These are phyloP conservation scores for Ostrea denselamellosa DNA, from an alignment of 1,140 invertebrate genomes.

Conservation along the genomic window DNA sequence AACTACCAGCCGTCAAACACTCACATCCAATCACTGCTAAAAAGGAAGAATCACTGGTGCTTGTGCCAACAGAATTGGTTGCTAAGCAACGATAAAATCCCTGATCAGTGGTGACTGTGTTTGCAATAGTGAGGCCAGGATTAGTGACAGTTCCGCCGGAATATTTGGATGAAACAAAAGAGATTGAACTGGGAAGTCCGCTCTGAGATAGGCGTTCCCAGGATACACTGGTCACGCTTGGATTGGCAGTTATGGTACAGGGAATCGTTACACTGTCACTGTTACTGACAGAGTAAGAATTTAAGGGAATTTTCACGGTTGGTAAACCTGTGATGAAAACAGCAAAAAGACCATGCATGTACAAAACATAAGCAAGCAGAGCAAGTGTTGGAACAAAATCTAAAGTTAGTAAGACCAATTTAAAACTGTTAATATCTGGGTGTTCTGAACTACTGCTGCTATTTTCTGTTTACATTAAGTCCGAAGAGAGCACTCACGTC, in stretches of 20 bases:
- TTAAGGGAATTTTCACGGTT: slow-evolving; percentile 7
- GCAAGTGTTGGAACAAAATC: neutral
- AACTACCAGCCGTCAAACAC: neutral
- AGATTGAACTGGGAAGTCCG: neutral
- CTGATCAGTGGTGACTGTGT: slow-evolving; percentile 41
- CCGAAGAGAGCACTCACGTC: neutral
- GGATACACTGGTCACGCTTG: slow-evolving; percentile 18
- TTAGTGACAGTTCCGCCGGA: slow-evolving; percentile 38
- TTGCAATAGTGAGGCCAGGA: slow-evolving; percentile 46
- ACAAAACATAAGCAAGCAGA: slow-evolving; percentile 2
- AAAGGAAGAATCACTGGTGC: slow-evolving; percentile 46
- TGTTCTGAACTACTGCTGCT: neutral
- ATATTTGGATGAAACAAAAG: slow-evolving; percentile 38
- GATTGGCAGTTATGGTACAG: slow-evolving; percentile 37
- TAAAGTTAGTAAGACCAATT: neutral
- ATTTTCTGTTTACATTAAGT: neutral
- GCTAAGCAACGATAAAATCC: slow-evolving; percentile 53
- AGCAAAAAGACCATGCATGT: slow-evolving; percentile 20
- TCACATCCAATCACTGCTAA: slow-evolving; percentile 49
- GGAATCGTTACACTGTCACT: slow-evolving; percentile 41
- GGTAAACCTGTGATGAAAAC: slow-evolving; percentile 36
- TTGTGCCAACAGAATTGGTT: slow-evolving; percentile 51
- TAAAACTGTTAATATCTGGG: neutral
- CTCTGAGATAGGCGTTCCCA: slow-evolving; percentile 17
- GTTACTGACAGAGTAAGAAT: slow-evolving; percentile 33